Evolutionary conservation across 2,113 vertebrate genomes (phyloP), one percentile per base, ranked within the genome.

Genomic region (Helogale parvula): DNA sequence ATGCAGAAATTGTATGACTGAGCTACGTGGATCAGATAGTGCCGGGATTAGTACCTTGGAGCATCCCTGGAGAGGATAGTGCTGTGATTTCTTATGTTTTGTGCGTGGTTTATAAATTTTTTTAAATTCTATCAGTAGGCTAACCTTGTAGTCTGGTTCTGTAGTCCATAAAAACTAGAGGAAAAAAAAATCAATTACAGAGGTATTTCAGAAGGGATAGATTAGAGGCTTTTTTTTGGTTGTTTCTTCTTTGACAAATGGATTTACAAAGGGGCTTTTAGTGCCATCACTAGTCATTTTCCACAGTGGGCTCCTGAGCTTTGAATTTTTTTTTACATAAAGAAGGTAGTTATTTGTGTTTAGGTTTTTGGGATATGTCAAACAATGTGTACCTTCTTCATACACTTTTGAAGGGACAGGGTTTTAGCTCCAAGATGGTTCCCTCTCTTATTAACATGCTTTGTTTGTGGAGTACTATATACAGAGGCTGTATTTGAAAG

Each of bases 21-120:
- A 97, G 52, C 60, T 90, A 95, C 80, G 72, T 93, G 31, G 27
- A 97, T 96, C 96, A 96, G 74, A 96, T 98, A 97, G 83, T 31
- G 12, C 45, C 83, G 79, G 89, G 87, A 98, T 98, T 98, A 98
- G 76, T 76, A 91, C 57, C 97, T 98, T 92, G 89, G 94, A 98
- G 97, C 16, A 94, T 38, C 95, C 80, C 52, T 38, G 14, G 84
- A 97, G 80, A 93, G 96, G 91, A 97, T 1, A 77, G 80, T 85
- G 29, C 81, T 97, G 41, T 50, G 93, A 72, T 23, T 96, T 97
- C 27, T 81, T 81, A 4, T 29, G 47, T 93, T 93, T 76, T 88
- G 71, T 57, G 33, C 88, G 27, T 83, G 23, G 47, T 88, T 88
- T 85, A 41, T 92, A 60, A n/a, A 31, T 81, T 52, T 91, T 94